A percentile compares a stretch with the other conserved stretches of the same genome.
Conservation (phyloP, 2,797 vertebrate genomes). For the Sitta carolinensis region DNA sequence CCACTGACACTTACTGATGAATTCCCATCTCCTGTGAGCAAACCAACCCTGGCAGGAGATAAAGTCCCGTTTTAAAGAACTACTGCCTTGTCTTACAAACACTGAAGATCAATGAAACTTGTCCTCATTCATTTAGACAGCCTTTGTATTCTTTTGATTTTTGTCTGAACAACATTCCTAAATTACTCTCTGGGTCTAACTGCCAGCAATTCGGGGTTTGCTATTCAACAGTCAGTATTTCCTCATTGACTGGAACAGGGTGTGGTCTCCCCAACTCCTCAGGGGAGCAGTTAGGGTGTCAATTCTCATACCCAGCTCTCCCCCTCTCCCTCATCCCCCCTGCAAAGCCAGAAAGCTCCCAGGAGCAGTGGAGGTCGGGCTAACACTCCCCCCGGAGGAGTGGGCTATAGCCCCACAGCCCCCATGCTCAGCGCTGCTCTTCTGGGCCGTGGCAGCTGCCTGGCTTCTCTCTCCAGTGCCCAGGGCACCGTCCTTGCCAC, state of each 20-base stretch:
- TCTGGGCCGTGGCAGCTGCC: background rate
- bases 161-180: background rate
- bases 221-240: background rate
- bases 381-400: rapidly evolving
- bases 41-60: background rate
- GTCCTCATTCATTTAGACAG: background rate
- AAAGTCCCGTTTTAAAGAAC: background rate
- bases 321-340: background rate
- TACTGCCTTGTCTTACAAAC: background rate
- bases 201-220: background rate
- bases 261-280: background rate
- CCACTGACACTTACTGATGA: background rate
- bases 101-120: background rate
- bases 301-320: background rate
- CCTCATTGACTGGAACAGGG: background rate
- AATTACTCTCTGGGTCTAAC: background rate
- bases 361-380: rapidly evolving
- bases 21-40: background rate
- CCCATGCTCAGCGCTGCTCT: rapidly evolving
- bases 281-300: background rate
- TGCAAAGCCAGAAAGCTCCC: background rate
- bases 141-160: background rate
- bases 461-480: rapidly evolving
- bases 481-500: rapidly evolving
- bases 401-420: rapidly evolving